Conservation (phyloP, 2,888 invertebrate species). For the Trachelus tabidus region DNA sequence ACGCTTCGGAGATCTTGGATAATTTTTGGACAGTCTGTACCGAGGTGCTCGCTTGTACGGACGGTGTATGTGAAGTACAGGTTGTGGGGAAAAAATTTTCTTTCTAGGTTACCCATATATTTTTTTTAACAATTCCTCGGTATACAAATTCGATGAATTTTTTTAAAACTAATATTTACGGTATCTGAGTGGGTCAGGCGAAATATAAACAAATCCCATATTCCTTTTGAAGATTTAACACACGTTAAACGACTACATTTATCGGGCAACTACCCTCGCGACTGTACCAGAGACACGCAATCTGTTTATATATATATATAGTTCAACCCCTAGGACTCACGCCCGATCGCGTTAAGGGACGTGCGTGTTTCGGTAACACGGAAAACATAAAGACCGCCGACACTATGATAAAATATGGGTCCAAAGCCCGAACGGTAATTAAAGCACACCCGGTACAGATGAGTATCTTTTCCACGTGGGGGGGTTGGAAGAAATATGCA, state of each 20-base stretch:
- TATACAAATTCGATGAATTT: neutral
- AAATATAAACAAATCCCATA: neutral
- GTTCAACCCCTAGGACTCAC: neutral
- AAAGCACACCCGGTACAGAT: constrained; percentile 24
- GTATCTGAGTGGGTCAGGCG: neutral
- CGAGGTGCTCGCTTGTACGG: neutral
- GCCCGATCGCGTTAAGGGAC: constrained; percentile 14
- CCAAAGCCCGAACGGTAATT: constrained; percentile 45
- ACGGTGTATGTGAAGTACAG: neutral
- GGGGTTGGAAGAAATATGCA: neutral
- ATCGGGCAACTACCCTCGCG: constrained; percentile 30
- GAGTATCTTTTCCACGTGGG: neutral
- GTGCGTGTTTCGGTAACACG: constrained; percentile 40
- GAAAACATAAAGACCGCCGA: constrained; percentile 48
- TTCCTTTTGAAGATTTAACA: constrained; percentile 26
- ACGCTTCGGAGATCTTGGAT: neutral
- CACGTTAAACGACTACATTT: constrained; percentile 40
- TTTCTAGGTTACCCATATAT: neutral
- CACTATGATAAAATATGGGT: constrained; percentile 44
- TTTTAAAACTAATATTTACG: too few relatives aligned
- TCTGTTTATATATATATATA: neutral
- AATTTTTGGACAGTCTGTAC: neutral
- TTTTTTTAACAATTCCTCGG: neutral
- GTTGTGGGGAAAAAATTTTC: neutral
- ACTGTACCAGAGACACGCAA: constrained; percentile 12